These are phyloP conservation scores for Dasypolia templi DNA, from an alignment of 2,888 invertebrate genomes.

Conservation along the genomic window DNA sequence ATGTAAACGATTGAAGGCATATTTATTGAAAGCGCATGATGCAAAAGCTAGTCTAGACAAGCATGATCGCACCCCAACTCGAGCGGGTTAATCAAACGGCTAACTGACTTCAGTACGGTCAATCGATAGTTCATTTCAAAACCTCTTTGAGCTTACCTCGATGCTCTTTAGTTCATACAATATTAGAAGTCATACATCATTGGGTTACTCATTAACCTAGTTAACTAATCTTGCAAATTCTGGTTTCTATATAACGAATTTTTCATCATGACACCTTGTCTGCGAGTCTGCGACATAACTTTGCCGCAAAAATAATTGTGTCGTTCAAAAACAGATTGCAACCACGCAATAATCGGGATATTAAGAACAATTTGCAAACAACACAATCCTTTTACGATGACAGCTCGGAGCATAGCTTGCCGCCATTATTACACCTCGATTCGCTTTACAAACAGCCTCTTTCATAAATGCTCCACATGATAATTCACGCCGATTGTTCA, in stretches of 20 bases:
- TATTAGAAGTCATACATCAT: slow-evolving; percentile 29
- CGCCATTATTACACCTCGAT: slow-evolving; percentile 82
- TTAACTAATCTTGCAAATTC: neutral
- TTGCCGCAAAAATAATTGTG: slow-evolving; percentile 49
- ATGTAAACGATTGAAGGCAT: slow-evolving; percentile 81
- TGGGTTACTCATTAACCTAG: slow-evolving; percentile 16
- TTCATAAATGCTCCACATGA: slow-evolving; percentile 87
- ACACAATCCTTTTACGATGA: slow-evolving; percentile 81
- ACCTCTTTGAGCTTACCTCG: slow-evolving; percentile 70
- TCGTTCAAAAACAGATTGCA: slow-evolving; percentile 68
- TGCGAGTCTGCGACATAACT: slow-evolving; percentile 36
- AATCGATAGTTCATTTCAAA: slow-evolving; percentile 81
- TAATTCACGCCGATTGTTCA: slow-evolving; percentile 89
- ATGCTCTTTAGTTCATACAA: slow-evolving; percentile 47
- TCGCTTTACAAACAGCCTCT: slow-evolving; percentile 86
- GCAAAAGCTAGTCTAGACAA: slow-evolving; percentile 84
- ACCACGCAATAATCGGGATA: slow-evolving; percentile 70
- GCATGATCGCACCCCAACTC: slow-evolving; percentile 74
- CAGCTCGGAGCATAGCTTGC: slow-evolving; percentile 74
- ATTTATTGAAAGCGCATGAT: slow-evolving; percentile 81
- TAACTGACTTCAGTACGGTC: slow-evolving; percentile 80
- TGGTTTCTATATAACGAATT: slow-evolving; percentile 10
- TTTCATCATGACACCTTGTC: slow-evolving; percentile 11
- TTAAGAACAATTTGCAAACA: slow-evolving; percentile 82
- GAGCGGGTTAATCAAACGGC: slow-evolving; percentile 77